phyloP scores from a whole-genome alignment of 1,140 invertebrate species.

The Platyscapa corneri region DNA sequence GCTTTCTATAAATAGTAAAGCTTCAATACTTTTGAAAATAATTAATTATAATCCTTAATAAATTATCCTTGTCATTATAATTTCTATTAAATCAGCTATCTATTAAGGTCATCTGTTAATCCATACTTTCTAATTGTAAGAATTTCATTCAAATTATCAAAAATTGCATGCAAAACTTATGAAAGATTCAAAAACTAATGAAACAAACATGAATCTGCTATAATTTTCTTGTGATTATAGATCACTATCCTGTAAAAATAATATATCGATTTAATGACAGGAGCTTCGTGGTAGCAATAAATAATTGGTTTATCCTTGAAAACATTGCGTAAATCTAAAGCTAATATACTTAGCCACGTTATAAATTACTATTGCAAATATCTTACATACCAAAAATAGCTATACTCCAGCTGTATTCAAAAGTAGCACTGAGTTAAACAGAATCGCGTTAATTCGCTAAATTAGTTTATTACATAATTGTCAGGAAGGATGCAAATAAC shows the following conservation, averaged over 20 bases:
- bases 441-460: too few relatives aligned
- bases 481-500: too few relatives aligned
- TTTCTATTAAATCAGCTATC: background rate
- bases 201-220: constrained; percentile 3
- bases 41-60: background rate
- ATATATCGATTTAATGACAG: constrained; percentile 13
- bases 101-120: background rate
- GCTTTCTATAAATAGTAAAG: too few relatives aligned
- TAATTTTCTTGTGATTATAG: background rate
- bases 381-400: background rate
- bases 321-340: background rate
- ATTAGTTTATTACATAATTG: too few relatives aligned
- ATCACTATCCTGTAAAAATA: background rate
- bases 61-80: background rate
- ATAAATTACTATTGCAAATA: background rate
- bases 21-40: too few relatives aligned
- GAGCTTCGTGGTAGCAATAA: background rate
- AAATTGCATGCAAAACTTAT: background rate
- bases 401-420: too few relatives aligned
- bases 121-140: background rate
- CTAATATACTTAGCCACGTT: constrained; percentile 1
- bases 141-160: background rate
- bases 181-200: background rate
- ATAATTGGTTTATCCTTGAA: background rate
- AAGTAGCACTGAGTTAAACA: too few relatives aligned